These are phyloP conservation scores for Micrastur ruficollis DNA, from an alignment of 2,797 vertebrate genomes.

Conservation along the genomic window DNA sequence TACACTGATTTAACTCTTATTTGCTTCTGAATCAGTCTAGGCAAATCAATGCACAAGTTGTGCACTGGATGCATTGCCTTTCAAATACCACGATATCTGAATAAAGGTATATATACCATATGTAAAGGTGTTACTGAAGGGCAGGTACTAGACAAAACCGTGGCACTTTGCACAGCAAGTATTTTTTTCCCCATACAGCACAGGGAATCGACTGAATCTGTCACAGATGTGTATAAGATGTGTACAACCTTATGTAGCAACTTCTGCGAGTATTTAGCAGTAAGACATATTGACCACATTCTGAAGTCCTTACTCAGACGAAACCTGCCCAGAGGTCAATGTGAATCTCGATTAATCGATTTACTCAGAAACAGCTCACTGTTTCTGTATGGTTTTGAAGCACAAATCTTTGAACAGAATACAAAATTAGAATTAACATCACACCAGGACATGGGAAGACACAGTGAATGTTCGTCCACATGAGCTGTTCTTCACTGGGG, in stretches of 20 bases:
- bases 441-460: not conserved
- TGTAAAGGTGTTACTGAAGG: not conserved
- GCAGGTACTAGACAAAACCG: not conserved
- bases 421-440: not conserved
- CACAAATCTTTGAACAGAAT: not conserved
- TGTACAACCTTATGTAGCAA: not conserved
- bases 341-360: not conserved
- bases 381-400: not conserved
- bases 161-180: not conserved
- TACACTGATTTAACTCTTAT: not conserved
- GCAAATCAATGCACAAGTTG: not conserved
- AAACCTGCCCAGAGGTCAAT: constrained; percentile 1
- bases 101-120: not conserved
- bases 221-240: not conserved
- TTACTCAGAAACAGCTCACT: not conserved
- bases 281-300: not conserved
- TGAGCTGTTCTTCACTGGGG: not conserved
- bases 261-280: constrained; percentile 27
- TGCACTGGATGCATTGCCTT: not conserved
- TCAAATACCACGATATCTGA: not conserved
- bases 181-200: not conserved
- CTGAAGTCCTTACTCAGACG: constrained; percentile 22
- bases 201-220: not conserved
- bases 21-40: not conserved
- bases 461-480: accelerated